Evolutionary conservation across 2,888 invertebrate species (phyloP), one percentile per base, ranked within the genome.

Genomic region (Drosophila prolongata): DNA sequence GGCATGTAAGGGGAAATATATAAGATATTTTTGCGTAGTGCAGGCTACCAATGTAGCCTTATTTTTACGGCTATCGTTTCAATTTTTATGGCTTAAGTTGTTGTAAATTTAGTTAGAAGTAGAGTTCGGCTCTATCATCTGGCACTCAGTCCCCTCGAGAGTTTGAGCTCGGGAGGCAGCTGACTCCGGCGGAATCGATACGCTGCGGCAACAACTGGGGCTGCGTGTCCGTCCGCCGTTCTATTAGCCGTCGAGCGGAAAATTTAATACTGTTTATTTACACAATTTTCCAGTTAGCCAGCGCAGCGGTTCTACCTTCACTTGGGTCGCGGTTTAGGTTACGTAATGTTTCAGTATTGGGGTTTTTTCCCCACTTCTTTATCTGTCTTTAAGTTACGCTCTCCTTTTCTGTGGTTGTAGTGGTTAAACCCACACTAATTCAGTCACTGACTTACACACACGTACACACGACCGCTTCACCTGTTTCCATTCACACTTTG

Each of bases 41-140:
- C 53, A 62, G 8, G 54, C 50, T 61, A 34, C 27, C 40, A 67
- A 65, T 54, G 53, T 67, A 72, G 59, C 65, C 57, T 65, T 52
- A 46, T 71, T 77, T 79, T 79, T 76, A 84, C 72, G 73, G 78
- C 77, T 71, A 79, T 74, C 81, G 81, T 72, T 86, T 86, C 73
- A 78, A 87, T 77, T 83, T 85, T 87, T 81, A 87, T 86, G 79
- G 75, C 77, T 78, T 50, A 75, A 78, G 78, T 76, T 86, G 80
- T 67, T 80, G 73, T 74, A 78, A 77, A 83, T 79, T 76, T 74
- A 74, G 72, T 68, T 73, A 49, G 67, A 60, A 68, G 61, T 69
- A 42, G 65, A 69, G 64, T 59, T 76, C 59, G 42, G 75, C 61
- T 64, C 53, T 57, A 42, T 57, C 72, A 66, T 53, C 75, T 64